Evolutionary conservation across 1,140 invertebrate genomes (phyloP).

Genomic region (Pentalonia nigronervosa): DNA sequence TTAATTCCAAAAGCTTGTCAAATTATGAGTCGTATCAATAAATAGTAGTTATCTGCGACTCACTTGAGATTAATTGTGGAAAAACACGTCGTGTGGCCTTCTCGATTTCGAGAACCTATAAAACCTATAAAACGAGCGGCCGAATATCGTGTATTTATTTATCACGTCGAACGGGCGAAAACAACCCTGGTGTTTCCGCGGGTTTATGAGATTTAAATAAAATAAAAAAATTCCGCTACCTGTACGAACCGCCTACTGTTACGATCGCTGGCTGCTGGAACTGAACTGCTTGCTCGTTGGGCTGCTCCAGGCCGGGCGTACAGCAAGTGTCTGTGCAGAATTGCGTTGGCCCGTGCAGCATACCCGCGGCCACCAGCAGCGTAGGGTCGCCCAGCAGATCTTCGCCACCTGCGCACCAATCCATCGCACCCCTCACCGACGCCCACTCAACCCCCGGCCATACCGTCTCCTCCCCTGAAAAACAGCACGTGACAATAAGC

Average conservation of each 20-base stretch:
- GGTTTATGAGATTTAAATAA: background rate
- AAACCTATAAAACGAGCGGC: too few species aligned
- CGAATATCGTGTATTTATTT: too few species aligned
- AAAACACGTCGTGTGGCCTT: too few species aligned
- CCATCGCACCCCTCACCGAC: slow-evolving; percentile 46
- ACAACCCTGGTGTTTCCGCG: background rate
- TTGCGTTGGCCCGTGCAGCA: slow-evolving; percentile 52
- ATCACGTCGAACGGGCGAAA: background rate
- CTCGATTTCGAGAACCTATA: too few species aligned
- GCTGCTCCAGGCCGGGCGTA: slow-evolving; percentile 53
- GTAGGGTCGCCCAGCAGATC: slow-evolving; percentile 53
- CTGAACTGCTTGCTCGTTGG: slow-evolving; percentile 40
- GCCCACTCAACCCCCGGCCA: slow-evolving; percentile 57
- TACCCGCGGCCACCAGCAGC: slow-evolving; percentile 55
- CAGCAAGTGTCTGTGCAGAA: slow-evolving; percentile 58
- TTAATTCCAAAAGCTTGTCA: too few species aligned
- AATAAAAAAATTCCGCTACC: slow-evolving; percentile 22
- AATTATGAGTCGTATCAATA: too few species aligned
- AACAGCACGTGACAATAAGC: background rate
- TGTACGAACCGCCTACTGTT: slow-evolving; percentile 41
- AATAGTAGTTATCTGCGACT: too few species aligned
- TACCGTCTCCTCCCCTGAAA: slow-evolving; percentile 55
- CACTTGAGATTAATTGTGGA: too few species aligned
- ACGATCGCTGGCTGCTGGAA: slow-evolving; percentile 46
- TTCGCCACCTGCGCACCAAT: slow-evolving; percentile 58